A percentile compares a stretch with the other conserved stretches of the same genome.
Evolutionary conservation across 2,113 vertebrate species (phyloP).

Genomic region (Mugil cephalus): DNA sequence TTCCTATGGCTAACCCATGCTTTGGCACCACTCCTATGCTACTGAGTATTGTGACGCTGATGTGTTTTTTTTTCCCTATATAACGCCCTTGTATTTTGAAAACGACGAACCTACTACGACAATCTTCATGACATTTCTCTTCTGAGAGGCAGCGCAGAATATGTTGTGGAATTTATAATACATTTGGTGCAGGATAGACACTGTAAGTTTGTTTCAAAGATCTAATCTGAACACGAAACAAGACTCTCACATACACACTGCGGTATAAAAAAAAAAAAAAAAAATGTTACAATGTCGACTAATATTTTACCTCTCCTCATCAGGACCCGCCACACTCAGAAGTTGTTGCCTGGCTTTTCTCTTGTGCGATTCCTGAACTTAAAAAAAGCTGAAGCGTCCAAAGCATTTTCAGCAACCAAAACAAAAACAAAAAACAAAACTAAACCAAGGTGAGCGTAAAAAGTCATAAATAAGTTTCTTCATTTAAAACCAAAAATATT

Average conservation of each 20-base stretch:
- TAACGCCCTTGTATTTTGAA: constrained; percentile 17
- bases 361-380: constrained; percentile 51
- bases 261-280: constrained; percentile 23
- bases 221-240: constrained; percentile 18
- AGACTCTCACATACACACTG: constrained; percentile 9
- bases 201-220: constrained; percentile 27
- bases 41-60: constrained; percentile 18
- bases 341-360: constrained; percentile 22
- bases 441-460: constrained; percentile 48
- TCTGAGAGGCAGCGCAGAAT: constrained; percentile 35
- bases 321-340: constrained; percentile 13
- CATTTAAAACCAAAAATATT: constrained; percentile 67
- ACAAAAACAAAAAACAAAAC: neutral
- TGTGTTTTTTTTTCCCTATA: constrained; percentile 22
- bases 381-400: constrained; percentile 44
- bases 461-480: constrained; percentile 77
- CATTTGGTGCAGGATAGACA: constrained; percentile 28
- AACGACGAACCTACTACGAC: constrained; percentile 17
- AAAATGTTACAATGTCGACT: constrained; percentile 15
- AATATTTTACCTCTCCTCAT: constrained; percentile 17
- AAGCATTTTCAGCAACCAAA: constrained; percentile 48
- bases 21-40: constrained; percentile 59
- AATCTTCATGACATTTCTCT: constrained; percentile 13
- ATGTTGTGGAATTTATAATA: constrained; percentile 5
- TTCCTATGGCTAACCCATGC: constrained; percentile 53